These are phyloP conservation scores for Melanotaenia parkinsoni DNA, from an alignment of 2,797 vertebrate species.

Conservation along the genomic window DNA sequence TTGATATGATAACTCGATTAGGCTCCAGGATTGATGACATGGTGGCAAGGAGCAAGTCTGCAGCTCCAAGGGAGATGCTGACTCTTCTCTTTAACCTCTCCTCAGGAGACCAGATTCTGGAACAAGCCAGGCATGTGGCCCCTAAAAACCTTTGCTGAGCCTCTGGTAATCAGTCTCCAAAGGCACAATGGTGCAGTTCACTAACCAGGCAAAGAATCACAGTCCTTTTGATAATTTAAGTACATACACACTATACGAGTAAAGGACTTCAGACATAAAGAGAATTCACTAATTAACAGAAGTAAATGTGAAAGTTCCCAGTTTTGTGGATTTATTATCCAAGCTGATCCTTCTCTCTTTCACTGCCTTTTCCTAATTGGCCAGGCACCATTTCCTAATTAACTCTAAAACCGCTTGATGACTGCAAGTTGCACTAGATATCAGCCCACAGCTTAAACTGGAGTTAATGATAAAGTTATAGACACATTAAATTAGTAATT, in stretches of 20 bases:
- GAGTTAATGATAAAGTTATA: slow-evolving; percentile 71
- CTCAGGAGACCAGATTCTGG: slow-evolving; percentile 60
- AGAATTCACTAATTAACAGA: slow-evolving; percentile 72
- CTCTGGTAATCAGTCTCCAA: slow-evolving; percentile 58
- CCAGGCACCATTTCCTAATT: slow-evolving; percentile 65
- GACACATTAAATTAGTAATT: slow-evolving; percentile 77
- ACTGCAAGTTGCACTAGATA: slow-evolving; percentile 63
- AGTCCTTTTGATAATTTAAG: slow-evolving; percentile 64
- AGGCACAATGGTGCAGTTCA: slow-evolving; percentile 48
- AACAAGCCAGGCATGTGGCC: slow-evolving; percentile 71
- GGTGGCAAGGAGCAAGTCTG: slow-evolving; percentile 66
- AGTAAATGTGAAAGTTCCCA: slow-evolving; percentile 61
- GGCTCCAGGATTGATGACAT: slow-evolving; percentile 68
- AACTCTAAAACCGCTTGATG: slow-evolving; percentile 65
- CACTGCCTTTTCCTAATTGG: slow-evolving; percentile 66
- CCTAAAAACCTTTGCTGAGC: slow-evolving; percentile 58
- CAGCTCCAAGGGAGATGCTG: slow-evolving; percentile 56
- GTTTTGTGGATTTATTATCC: slow-evolving; percentile 70
- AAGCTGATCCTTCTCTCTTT: slow-evolving; percentile 36
- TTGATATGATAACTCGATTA: slow-evolving; percentile 94
- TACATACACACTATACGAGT: slow-evolving; percentile 38
- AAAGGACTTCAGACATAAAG: slow-evolving; percentile 60
- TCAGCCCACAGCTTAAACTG: slow-evolving; percentile 66
- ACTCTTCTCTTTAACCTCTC: slow-evolving; percentile 70
- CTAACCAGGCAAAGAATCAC: slow-evolving; percentile 52